These are phyloP conservation scores for Meandrusa payeni DNA, from an alignment of 2,888 invertebrate species.

Conservation along the genomic window DNA sequence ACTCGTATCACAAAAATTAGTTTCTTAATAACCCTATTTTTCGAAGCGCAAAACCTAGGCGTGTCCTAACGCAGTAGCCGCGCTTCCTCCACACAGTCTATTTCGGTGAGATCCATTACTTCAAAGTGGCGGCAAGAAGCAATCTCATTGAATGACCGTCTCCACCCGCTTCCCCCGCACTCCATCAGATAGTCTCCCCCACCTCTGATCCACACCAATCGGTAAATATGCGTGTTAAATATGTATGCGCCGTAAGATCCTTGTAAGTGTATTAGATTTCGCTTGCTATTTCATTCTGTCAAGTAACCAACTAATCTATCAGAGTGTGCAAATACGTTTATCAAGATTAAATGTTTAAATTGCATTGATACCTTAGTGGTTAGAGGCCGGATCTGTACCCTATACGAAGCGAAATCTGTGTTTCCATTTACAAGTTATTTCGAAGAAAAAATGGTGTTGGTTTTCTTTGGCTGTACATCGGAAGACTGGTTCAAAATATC, in stretches of 20 bases:
- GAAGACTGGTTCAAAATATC: too few relatives aligned
- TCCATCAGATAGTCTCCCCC: constrained; percentile 34
- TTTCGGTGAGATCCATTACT: constrained; percentile 80
- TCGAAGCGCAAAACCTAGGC: constrained; percentile 23
- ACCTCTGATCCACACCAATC: constrained; percentile 75
- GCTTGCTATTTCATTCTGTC: constrained; percentile 77
- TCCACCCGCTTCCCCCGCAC: constrained; percentile 50
- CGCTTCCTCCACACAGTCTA: constrained; percentile 76
- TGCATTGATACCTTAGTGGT: too few relatives aligned
- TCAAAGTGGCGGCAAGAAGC: constrained; percentile 78
- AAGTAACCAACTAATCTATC: constrained; percentile 38
- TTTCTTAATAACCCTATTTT: too few relatives aligned
- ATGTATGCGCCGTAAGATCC: constrained; percentile 76
- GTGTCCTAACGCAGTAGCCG: constrained; percentile 51
- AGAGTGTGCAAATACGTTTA: constrained; percentile 21
- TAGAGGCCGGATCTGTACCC: too few relatives aligned
- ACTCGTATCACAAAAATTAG: too few relatives aligned
- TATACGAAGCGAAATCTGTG: too few relatives aligned
- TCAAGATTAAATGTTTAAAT: constrained; percentile 10
- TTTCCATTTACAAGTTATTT: too few relatives aligned
- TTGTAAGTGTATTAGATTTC: constrained; percentile 80
- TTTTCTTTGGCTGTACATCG: too few relatives aligned
- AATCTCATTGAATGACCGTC: constrained; percentile 82
- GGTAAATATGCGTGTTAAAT: constrained; percentile 81
- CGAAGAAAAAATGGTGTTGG: too few relatives aligned